Evolutionary conservation across 2,888 invertebrate genomes (phyloP).

Genomic region (Diarsia dahlii): DNA sequence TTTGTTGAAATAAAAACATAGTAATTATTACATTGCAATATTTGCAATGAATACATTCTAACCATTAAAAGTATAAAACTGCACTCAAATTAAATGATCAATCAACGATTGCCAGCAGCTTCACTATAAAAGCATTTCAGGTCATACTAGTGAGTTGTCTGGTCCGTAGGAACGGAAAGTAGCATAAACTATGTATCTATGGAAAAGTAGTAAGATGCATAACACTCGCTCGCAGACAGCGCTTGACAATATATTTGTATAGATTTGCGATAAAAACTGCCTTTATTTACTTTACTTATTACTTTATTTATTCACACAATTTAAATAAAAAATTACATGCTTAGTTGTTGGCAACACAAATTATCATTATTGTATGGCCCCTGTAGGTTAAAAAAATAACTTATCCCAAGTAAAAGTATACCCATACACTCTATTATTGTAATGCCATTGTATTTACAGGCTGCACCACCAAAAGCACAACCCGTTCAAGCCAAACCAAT

Average conservation of each 20-base stretch:
- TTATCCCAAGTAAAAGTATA: not conserved
- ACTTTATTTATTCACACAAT: no score
- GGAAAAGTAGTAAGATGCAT: no score
- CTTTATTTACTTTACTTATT: no score
- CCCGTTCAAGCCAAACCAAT: constrained; percentile 34
- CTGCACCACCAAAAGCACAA: constrained; percentile 44
- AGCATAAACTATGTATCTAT: not conserved
- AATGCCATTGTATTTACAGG: constrained; percentile 55
- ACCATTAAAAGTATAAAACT: not conserved
- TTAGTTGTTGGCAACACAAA: no score
- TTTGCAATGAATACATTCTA: not conserved
- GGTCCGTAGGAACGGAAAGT: no score
- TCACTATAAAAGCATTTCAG: not conserved
- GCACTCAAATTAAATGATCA: not conserved
- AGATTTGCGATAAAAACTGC: not conserved
- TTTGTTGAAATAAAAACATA: not conserved
- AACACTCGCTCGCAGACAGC: not conserved
- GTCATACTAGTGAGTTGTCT: not conserved
- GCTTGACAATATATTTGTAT: no score
- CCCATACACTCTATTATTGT: not conserved
- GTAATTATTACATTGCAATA: not conserved
- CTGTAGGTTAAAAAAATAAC: no score
- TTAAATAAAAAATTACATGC: no score
- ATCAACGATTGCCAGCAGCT: not conserved
- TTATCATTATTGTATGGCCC: no score